Evolutionary conservation across 1,140 invertebrate genomes (phyloP).

Genomic region (Branchinecta lynchi): DNA sequence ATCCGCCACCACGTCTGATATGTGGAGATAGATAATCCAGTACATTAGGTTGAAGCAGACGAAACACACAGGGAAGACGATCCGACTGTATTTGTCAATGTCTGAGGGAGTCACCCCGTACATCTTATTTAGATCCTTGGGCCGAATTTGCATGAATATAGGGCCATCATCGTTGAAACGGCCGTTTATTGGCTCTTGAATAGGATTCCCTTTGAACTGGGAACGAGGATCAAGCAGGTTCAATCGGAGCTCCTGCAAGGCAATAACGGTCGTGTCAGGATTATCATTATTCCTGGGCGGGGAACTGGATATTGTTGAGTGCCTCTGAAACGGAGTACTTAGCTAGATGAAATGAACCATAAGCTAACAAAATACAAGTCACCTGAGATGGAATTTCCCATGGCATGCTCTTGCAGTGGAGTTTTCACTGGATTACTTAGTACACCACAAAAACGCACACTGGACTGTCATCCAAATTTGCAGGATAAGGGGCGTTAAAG

Average conservation of each 20-base stretch:
- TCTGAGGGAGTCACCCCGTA: constrained; percentile 34
- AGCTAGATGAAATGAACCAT: too few relatives aligned
- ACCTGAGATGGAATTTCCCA: too few relatives aligned
- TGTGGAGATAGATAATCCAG: constrained; percentile 40
- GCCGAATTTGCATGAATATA: constrained; percentile 1
- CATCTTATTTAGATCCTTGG: constrained; percentile 30
- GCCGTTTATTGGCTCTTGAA: constrained; percentile 29
- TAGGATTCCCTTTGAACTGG: constrained; percentile 27
- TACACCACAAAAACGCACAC: too few relatives aligned
- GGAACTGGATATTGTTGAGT: too few relatives aligned
- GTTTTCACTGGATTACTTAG: too few relatives aligned
- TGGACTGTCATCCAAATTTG: too few relatives aligned
- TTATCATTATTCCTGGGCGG: too few relatives aligned
- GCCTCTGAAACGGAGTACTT: too few relatives aligned
- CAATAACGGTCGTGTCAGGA: too few relatives aligned
- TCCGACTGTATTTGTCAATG: constrained; percentile 38
- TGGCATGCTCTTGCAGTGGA: too few relatives aligned
- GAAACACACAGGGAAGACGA: constrained; percentile 39
- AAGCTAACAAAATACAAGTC: too few relatives aligned
- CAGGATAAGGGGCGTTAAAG: too few relatives aligned
- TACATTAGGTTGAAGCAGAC: constrained; percentile 40
- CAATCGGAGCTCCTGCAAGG: constrained; percentile 21
- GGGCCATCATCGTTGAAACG: constrained; percentile 1
- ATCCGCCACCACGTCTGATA: constrained; percentile 32
- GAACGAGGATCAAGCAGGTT: constrained; percentile 30